Conservation (phyloP, 2,888 invertebrate species). For the Andrena marginata region DNA sequence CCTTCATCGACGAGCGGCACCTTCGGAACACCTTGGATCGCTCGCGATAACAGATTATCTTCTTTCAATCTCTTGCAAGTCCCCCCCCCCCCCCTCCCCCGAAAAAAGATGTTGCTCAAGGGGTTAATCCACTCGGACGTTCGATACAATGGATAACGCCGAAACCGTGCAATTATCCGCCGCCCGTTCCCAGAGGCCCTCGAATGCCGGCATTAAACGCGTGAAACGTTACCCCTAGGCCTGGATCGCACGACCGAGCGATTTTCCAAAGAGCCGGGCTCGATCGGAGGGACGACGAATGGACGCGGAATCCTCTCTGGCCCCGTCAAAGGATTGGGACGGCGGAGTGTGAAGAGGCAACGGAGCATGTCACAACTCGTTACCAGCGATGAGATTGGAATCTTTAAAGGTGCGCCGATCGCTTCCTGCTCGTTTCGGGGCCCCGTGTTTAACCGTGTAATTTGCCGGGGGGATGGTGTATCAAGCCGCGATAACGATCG, state of each 20-base stretch:
- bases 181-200: conserved; percentile 3
- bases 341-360: conserved; percentile 65
- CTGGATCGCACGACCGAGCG: conserved; percentile 71
- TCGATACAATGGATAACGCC: conserved; percentile 25
- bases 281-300: conserved; percentile 28
- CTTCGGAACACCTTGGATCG: conserved; percentile 3
- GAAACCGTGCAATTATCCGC: conserved; percentile 50
- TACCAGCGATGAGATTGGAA: conserved; percentile 70
- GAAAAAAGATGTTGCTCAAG: conserved; percentile 21
- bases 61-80: background rate
- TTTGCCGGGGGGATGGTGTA: conserved; percentile 54
- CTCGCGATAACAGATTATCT: conserved; percentile 16
- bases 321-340: conserved; percentile 67
- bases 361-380: conserved; percentile 71
- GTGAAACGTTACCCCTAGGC: conserved; percentile 41
- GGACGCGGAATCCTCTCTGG: conserved; percentile 30
- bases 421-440: conserved; percentile 43
- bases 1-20: too few relatives aligned
- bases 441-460: conserved; percentile 63
- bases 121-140: conserved; percentile 33
- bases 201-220: conserved; percentile 26
- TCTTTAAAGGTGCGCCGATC: conserved; percentile 67
- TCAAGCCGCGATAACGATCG: conserved; percentile 60
- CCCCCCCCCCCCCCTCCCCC: too few relatives aligned
- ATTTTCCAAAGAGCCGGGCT: conserved; percentile 54